phyloP scores from a whole-genome alignment of 2,888 invertebrate genomes.

The Cerastis rubricosa region DNA sequence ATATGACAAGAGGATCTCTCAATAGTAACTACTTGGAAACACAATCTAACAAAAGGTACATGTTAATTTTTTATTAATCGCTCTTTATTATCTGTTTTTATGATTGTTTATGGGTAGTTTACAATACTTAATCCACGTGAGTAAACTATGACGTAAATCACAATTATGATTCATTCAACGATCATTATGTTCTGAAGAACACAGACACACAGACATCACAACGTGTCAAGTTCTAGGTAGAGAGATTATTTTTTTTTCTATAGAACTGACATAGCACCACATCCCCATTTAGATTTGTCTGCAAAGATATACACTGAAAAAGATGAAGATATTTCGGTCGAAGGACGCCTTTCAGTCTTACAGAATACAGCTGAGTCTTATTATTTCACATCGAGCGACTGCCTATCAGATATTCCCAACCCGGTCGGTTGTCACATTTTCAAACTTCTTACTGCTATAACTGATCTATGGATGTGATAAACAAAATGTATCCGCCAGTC shows the following conservation, averaged over 20 bases:
- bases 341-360: not conserved
- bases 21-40: not conserved
- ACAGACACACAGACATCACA: not conserved
- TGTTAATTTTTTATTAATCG: not conserved
- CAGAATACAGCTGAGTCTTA: not conserved
- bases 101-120: not conserved
- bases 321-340: not conserved
- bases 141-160: not conserved
- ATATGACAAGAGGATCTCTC: too few species aligned
- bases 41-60: not conserved
- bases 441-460: not conserved
- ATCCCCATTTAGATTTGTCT: not conserved
- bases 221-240: not conserved
- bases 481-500: not conserved
- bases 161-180: not conserved
- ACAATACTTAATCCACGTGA: not conserved
- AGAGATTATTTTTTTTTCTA: not conserved
- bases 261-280: not conserved
- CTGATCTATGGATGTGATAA: not conserved
- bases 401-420: not conserved
- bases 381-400: not conserved
- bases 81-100: not conserved
- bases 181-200: not conserved
- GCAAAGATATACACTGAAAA: not conserved
- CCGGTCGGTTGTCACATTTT: not conserved